Evolutionary conservation across 1,140 invertebrate genomes (phyloP), one percentile per base, ranked within the genome.

Genomic region (Agraylea sexmaculata): DNA sequence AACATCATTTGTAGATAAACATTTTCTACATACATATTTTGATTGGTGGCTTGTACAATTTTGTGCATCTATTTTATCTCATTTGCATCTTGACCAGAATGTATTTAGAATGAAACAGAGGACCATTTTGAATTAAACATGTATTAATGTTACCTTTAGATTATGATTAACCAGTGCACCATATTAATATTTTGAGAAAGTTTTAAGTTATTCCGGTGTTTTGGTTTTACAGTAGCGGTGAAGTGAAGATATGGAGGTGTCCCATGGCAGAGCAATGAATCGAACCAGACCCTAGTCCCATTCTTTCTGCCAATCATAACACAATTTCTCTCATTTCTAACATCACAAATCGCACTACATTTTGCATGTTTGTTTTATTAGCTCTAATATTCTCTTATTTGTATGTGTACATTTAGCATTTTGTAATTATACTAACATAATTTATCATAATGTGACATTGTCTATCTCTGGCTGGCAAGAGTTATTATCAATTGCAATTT

Each of bases 211-310:
- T 43, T 22, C 15, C 11, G 47, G 40, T 49, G 40, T 45, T 45
- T 50, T 50, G 48, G 45, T 50, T 50, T 50, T 50, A 17, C 43
- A 54, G 53, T 49, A 51, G 51, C 43, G 53, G 53, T 46, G 53
- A 53, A 41, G 53, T 54, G 39, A 49, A 52, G 43, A 51, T 54
- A 46, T 54, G 53, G 53, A 45, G 51, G 23, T 53, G 51, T 45
- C 32, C 50, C 20, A 39, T 47, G 44, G 48, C 48, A 23, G 45
- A 46, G 41, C 41, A 50, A 50, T 50, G 48, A 50, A 49, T 49
- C 28, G 31, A 43, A 41, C 47, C 47, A 40, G 40, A 41, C 47
- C 47, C 47, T 49, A 49, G 37, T 49, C 47, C 47, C 25, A 36
- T 43, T 41, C 41, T 46, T 43, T 43, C 47, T 44, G 42, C 42